A percentile compares a stretch with the other conserved stretches of the same genome.
phyloP scores from a whole-genome alignment of 2,797 vertebrate genomes.

The Oophaga sylvatica region DNA sequence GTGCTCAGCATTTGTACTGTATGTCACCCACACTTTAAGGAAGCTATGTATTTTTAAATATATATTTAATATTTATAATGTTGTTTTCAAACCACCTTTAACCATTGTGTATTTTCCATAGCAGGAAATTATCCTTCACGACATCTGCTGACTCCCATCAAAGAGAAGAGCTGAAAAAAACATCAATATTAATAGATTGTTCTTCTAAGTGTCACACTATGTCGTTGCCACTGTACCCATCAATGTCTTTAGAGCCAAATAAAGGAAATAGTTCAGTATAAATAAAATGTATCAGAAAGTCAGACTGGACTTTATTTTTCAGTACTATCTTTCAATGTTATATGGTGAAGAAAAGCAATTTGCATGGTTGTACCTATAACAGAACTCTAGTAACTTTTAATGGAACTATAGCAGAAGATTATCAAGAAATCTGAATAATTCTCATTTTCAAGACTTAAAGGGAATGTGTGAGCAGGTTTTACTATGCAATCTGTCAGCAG shows the following conservation, averaged over 20 bases:
- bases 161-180: constrained; percentile 21
- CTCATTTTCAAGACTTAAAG: too few species aligned
- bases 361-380: not conserved
- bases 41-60: not conserved
- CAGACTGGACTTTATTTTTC: not conserved
- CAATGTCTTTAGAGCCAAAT: accelerated
- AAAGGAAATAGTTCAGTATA: constrained; percentile 38
- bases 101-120: not conserved
- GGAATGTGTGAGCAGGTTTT: too few species aligned
- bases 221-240: not conserved
- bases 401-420: not conserved
- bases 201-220: not conserved
- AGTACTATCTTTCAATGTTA: not conserved
- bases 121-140: not conserved
- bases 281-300: not conserved
- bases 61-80: not conserved
- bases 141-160: not conserved
- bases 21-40: not conserved
- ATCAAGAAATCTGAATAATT: not conserved
- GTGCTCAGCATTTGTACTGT: not conserved
- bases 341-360: not conserved
- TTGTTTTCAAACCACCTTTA: not conserved
- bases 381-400: not conserved
- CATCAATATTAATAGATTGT: not conserved
- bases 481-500: too few species aligned